phyloP scores from a whole-genome alignment of 2,113 vertebrate genomes.

The Cettia cetti region DNA sequence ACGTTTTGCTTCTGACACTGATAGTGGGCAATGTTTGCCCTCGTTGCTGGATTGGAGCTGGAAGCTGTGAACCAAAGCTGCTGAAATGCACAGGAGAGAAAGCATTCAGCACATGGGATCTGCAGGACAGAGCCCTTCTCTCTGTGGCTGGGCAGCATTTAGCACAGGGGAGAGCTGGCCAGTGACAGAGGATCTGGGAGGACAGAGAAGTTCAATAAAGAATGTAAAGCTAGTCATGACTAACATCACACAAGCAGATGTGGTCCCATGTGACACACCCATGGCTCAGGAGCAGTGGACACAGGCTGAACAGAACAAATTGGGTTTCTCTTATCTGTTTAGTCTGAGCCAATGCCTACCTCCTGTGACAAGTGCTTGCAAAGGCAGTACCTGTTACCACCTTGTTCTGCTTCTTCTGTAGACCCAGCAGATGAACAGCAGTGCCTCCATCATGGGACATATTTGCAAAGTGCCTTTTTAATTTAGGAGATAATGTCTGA shows the following conservation, averaged over 20 bases:
- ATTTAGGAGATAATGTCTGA: neutral
- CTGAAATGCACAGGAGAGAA: neutral
- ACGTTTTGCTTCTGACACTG: neutral
- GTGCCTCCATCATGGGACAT: neutral
- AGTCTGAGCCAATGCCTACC: neutral
- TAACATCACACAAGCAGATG: neutral
- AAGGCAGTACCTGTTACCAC: neutral
- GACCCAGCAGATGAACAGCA: neutral
- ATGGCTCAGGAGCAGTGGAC: rapidly evolving
- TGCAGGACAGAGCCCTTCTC: neutral
- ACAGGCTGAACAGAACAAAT: neutral
- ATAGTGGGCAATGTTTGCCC: neutral
- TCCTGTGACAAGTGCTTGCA: neutral
- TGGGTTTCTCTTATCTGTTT: neutral
- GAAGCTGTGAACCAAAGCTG: neutral
- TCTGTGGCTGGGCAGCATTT: neutral
- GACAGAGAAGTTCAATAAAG: neutral
- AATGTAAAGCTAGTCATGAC: rapidly evolving
- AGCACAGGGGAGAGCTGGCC: neutral
- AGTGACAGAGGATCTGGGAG: neutral
- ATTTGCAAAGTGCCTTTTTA: neutral
- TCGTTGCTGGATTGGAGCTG: neutral
- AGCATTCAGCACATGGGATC: neutral
- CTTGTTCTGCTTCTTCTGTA: neutral
- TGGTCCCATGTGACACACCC: neutral